Percentiles rank a stretch among this genome's conserved stretches.
Conservation (phyloP, 2,113 vertebrate genomes). For the Pleuronectes platessa region DNA sequence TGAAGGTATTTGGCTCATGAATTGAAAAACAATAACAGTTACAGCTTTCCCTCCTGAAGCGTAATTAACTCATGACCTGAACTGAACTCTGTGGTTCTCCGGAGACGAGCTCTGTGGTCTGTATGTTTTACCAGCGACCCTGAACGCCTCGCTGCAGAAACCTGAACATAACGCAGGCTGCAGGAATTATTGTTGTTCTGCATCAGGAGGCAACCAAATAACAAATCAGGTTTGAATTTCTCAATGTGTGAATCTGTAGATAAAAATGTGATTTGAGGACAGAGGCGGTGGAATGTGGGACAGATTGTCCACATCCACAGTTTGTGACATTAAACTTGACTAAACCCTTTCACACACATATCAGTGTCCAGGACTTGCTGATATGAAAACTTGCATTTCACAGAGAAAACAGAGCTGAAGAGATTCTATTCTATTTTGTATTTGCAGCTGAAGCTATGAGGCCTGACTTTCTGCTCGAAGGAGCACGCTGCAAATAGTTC, state of each 20-base stretch:
- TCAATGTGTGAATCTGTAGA: not conserved
- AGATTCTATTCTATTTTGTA: too few species aligned
- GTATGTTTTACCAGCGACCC: not conserved
- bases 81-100: not conserved
- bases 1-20: not conserved
- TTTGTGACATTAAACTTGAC: too few species aligned
- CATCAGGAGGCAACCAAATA: not conserved
- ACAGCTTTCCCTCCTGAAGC: not conserved
- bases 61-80: not conserved
- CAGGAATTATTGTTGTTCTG: not conserved
- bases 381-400: too few species aligned
- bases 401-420: too few species aligned
- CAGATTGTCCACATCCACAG: too few species aligned
- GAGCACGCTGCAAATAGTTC: too few species aligned
- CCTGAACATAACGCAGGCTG: not conserved
- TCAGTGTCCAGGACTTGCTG: too few species aligned
- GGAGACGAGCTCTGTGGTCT: not conserved
- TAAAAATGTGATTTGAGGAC: not conserved
- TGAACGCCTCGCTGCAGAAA: not conserved
- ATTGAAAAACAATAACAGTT: not conserved
- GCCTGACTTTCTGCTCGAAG: too few species aligned
- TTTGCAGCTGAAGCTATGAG: too few species aligned
- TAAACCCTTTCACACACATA: too few species aligned
- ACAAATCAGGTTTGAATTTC: not conserved
- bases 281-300: too few species aligned